Base-by-base conservation (phyloP, 2,113 vertebrate species). In the Rhinogobius similis region DNA sequence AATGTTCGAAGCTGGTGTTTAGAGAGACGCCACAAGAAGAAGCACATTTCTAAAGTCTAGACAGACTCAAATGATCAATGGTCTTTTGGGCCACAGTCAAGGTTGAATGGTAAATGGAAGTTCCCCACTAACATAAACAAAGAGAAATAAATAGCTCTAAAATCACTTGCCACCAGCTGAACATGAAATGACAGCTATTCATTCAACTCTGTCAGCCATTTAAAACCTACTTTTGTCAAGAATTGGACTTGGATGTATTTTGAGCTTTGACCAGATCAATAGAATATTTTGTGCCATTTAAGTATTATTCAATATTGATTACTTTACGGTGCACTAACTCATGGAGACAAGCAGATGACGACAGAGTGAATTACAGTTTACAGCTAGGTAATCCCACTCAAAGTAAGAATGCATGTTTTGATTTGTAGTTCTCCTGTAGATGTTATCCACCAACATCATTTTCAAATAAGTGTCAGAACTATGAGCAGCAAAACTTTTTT, bases 51-150 rank as follows among this genome's bases (percentile, higher is more conserved):
- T 10, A 20, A 29, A 61, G 58, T 61, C 29, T 20, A 52, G 43
- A 72, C 24, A 7, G 2, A 68, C 59, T 70, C n/a, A 58, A 62
- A 75, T 68, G 11, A 53, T 58, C 13, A 65, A 64, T 70, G 53
- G 50, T 27, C 14, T 11, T 52, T 50, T 68, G 55, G 9, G 27
- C 5, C n/a, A 58, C 38, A 43, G 38, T 39, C 39, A 43, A n/a
- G 23, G 62, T 24, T 63, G 21, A 63, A 63, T 63, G 13, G 21
- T 24, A 43, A 61, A 61, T 61, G 27, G 10, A n/a, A 38, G 27
- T 38, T 18, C 13, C n/a, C n/a, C 36, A 39, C 36, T 23, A 41
- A 41, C 43, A 43, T 43, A 63, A 38, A 41, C 39, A 38, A 61
- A 32, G 58, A 36, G 10, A 36, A 61, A 61, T 61, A 61, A 38